Evolutionary conservation across 1,140 invertebrate genomes (phyloP), one percentile per base, ranked within the genome.

Genomic region (Coptotermes formosanus): DNA sequence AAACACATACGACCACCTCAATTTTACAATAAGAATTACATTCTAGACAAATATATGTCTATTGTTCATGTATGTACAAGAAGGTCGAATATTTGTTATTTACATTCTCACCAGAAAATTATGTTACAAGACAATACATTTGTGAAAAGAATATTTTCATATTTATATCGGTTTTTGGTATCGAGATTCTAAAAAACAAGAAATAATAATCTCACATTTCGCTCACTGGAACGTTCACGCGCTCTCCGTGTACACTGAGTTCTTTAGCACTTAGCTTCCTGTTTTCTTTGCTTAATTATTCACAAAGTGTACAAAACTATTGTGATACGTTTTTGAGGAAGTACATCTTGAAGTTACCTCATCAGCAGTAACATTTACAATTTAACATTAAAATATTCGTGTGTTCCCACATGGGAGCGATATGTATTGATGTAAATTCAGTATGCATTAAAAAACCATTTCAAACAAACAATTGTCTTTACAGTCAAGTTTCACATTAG

Each of bases 291-390:
- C 9, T 30, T 25, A 85, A 59, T 52, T 85, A 75, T 85, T 85
- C 85, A 75, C 85, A 85, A 69, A 85, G 75, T 75, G 85, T 85
- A 85, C 85, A 85, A 85, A 85, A 85, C 85, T 85, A 85, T n/a
- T 44, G 21, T 44, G 85, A 30, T 85, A 85, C 48, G 75, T 69
- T 9, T 85, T 75, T 84, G n/a, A 84, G 45, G 83, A 52, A 75
- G 64, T 55, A 19, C 19, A 1, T 12, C 19, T 16, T 48, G 45
- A 48, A 48, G 14, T 6, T 64, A 64, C 25, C 7, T 64, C 25
- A 64, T 64, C 16, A 64, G 59, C 14, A 64, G 25, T 64, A 23
- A 23, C 59, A 64, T n/a, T 75, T 11, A 30, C n/a, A 30, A 14
- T 19, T 75, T 30, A 25, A 75, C n/a, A 75, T 75, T 75, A 75